Percentiles rank a stretch among this genome's conserved stretches.
phyloP scores from a whole-genome alignment of 1,140 invertebrate species.

The Papilio dardanus region DNA sequence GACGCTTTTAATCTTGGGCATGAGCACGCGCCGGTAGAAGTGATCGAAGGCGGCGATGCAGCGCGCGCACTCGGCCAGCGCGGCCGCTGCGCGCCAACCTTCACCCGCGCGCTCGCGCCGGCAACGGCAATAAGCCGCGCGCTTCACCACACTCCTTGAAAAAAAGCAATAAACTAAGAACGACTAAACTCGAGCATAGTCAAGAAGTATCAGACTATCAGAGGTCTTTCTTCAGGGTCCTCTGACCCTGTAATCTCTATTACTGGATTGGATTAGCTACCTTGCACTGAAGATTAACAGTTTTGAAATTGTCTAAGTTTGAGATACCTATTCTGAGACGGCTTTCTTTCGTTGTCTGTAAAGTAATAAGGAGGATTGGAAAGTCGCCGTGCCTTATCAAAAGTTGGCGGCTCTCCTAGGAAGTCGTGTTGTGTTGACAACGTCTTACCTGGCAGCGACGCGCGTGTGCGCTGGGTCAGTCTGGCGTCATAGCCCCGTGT shows the following conservation, averaged over 20 bases:
- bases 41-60: constrained; percentile 55
- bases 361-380: no score
- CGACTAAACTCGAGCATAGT: no score
- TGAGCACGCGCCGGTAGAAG: constrained; percentile 63
- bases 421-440: neutral
- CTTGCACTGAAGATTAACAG: no score
- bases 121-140: constrained; percentile 42
- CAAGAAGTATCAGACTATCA: no score
- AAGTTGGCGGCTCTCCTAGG: neutral
- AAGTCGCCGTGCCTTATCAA: no score
- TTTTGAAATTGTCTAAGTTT: no score
- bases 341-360: no score
- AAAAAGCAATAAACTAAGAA: neutral
- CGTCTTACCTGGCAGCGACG: constrained; percentile 50
- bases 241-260: no score
- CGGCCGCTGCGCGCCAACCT: constrained; percentile 53
- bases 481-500: constrained; percentile 87
- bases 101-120: constrained; percentile 44
- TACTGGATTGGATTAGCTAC: no score
- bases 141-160: constrained; percentile 59
- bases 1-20: constrained; percentile 62
- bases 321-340: no score
- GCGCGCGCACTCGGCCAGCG: constrained; percentile 49
- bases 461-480: constrained; percentile 61
- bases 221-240: no score